A percentile compares a stretch with the other conserved stretches of the same genome.
Evolutionary conservation across 2,888 invertebrate species (phyloP).

Genomic region (Synanthedon andrenaeformis): DNA sequence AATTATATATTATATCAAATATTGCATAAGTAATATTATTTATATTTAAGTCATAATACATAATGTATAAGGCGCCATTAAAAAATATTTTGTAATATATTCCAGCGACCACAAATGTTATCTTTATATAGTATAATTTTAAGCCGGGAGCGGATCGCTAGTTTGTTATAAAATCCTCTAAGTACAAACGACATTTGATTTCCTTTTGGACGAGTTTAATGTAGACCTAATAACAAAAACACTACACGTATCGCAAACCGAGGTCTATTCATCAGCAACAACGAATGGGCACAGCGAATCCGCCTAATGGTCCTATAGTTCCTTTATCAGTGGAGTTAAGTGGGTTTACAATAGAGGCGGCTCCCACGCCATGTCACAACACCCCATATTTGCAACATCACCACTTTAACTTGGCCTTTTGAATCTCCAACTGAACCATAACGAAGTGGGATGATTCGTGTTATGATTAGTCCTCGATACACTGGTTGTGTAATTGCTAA

Average conservation of each 20-base stretch:
- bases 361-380: conserved; percentile 69
- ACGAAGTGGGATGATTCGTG: conserved; percentile 1
- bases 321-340: conserved; percentile 65
- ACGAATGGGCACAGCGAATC: conserved; percentile 67
- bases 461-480: conserved; percentile 19
- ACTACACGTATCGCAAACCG: conserved; percentile 59
- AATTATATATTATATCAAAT: too few relatives aligned
- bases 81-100: too few relatives aligned
- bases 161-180: too few relatives aligned
- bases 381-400: conserved; percentile 36
- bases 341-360: conserved; percentile 57
- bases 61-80: too few relatives aligned
- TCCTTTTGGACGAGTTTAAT: too few relatives aligned
- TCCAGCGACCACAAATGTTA: too few relatives aligned
- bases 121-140: too few relatives aligned
- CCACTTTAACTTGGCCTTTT: conserved; percentile 24
- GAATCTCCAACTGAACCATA: too few relatives aligned
- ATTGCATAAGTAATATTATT: too few relatives aligned
- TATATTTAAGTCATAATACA: too few relatives aligned
- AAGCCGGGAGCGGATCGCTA: too few relatives aligned
- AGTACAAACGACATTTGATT: too few relatives aligned
- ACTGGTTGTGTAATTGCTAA: conserved; percentile 23
- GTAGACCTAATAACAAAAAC: conserved; percentile 15
- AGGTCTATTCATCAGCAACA: conserved; percentile 57
- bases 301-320: conserved; percentile 62